Evolutionary conservation across 2,113 vertebrate species (phyloP).

Genomic region (Chinchilla lanigera): DNA sequence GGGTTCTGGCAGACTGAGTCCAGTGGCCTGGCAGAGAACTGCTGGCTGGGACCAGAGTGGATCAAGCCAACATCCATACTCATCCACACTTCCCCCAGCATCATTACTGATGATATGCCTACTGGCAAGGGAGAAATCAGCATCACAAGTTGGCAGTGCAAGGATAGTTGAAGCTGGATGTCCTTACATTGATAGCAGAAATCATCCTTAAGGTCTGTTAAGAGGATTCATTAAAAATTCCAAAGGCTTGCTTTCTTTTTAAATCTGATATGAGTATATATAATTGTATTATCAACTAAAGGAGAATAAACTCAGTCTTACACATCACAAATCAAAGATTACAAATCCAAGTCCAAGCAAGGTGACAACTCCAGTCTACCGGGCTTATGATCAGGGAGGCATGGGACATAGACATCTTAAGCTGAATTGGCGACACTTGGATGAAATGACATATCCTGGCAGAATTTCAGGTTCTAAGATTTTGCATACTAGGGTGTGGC

Average conservation of each 20-base stretch:
- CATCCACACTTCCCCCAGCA: neutral
- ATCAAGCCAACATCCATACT: neutral
- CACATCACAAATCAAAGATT: neutral
- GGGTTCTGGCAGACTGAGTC: neutral
- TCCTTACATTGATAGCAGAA: neutral
- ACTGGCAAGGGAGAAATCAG: neutral
- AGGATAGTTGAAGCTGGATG: neutral
- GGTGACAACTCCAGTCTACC: neutral
- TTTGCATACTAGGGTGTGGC: constrained; percentile 63
- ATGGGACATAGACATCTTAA: constrained; percentile 2
- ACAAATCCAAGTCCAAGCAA: neutral
- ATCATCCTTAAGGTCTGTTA: neutral
- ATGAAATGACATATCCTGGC: constrained; percentile 52
- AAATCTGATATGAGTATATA: neutral
- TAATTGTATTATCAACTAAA: constrained; percentile 20
- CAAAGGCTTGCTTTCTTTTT: constrained; percentile 42
- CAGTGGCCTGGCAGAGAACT: neutral
- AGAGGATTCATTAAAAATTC: neutral
- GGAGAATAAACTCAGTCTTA: neutral
- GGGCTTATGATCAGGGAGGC: neutral
- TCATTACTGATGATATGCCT: neutral
- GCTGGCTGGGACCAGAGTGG: neutral
- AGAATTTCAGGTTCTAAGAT: constrained; percentile 52
- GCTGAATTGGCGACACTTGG: neutral
- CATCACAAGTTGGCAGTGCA: neutral